Conservation (phyloP, 2,797 vertebrate species). For the Geotrypetes seraphini region DNA sequence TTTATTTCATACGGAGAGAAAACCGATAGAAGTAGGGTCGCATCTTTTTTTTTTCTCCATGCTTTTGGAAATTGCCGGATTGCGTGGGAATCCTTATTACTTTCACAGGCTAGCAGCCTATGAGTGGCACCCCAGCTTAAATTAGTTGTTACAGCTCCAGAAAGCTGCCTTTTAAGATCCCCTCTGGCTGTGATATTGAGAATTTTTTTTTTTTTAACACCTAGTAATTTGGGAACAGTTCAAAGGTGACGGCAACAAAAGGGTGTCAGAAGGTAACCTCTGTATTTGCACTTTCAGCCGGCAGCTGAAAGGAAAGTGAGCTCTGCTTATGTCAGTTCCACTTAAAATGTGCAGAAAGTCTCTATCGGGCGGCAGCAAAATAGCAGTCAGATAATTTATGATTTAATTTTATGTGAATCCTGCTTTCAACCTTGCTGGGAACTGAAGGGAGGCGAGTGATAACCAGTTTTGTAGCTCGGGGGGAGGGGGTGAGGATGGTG, state of each 20-base stretch:
- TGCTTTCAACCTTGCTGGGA: slow-evolving; percentile 93
- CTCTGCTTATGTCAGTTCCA: slow-evolving; percentile 64
- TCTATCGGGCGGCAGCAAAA: slow-evolving; percentile 79
- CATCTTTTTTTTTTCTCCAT: slow-evolving; percentile 58
- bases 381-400: slow-evolving; percentile 95
- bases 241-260: slow-evolving; percentile 61
- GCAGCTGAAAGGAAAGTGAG: slow-evolving; percentile 56
- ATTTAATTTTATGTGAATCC: slow-evolving; percentile 96
- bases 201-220: slow-evolving; percentile 19
- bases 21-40: slow-evolving; percentile 82
- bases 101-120: slow-evolving; percentile 47
- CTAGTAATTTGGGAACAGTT: slow-evolving; percentile 59
- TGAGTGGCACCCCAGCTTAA: slow-evolving; percentile 59
- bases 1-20: slow-evolving; percentile 90
- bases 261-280: slow-evolving; percentile 51
- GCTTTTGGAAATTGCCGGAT: slow-evolving; percentile 62
- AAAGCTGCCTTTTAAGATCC: slow-evolving; percentile 46
- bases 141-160: slow-evolving; percentile 54
- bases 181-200: slow-evolving; percentile 31
- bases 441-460: slow-evolving; percentile 74
- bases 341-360: slow-evolving; percentile 69
- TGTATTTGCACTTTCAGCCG: slow-evolving; percentile 55
- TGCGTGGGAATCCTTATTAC: slow-evolving; percentile 57
- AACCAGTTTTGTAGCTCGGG: slow-evolving; percentile 72
- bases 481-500: no score